Evolutionary conservation across 2,888 invertebrate species (phyloP), one percentile per base, ranked within the genome.

Genomic region (Pterostichus niger): DNA sequence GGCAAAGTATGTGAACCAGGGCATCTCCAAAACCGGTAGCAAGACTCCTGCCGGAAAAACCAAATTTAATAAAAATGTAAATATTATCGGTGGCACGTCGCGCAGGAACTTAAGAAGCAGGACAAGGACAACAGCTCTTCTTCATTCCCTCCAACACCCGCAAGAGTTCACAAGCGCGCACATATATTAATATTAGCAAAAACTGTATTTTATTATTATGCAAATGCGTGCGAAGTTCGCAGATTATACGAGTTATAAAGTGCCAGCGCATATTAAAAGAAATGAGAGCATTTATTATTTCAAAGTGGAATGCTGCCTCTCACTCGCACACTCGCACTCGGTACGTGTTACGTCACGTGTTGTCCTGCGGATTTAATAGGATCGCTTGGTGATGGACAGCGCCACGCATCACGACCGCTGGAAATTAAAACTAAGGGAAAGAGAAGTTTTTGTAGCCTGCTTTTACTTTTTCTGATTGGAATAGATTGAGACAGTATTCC

Each of bases 111-210:
- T 59, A 61, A 82, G 49, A 64, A 80, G 64, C 15, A 56, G 40
- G 54, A 49, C 54, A 35, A 71, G 56, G 17, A 71, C 68, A 44
- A 15, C 11, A 10, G 44, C 64, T 44, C 17, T 13, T 35, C 56
- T 56, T 13, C 13, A 17, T 5, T 17, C 9, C 17, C 9, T 5
- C 17, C 15, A 13, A 6, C 13, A 11, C 49, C 49, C 56, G 56
- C 56, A 2, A 56, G 17, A 24, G 64, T 33, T 46, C 54, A 11
- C 75, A 64, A 75, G 61, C 44, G 44, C 40, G 64, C 76, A 77
- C 83, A 83, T 83, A 83, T 83, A 83, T 83, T 83, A 77, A 83
- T 83, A 83, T 83, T 83, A 83, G 83, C 83, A 83, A 77, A 83
- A 83, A 83, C 77, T 83, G 77, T 83, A 77, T 83, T 83, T 83